A percentile compares a stretch with the other conserved stretches of the same genome.
phyloP scores from a whole-genome alignment of 2,888 invertebrate species.

The Lampropteryx suffumata region DNA sequence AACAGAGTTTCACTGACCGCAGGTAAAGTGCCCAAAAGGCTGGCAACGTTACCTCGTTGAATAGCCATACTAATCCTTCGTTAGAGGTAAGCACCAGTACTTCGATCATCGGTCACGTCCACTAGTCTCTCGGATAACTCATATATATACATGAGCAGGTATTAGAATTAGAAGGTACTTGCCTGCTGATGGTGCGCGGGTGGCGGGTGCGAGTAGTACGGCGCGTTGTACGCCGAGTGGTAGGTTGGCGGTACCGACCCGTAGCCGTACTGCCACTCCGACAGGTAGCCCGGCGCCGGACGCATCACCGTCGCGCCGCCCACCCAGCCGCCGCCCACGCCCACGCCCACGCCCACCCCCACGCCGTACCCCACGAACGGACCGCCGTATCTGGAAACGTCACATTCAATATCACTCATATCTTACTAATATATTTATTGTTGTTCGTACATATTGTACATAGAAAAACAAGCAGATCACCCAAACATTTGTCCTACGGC shows the following conservation, averaged over 20 bases:
- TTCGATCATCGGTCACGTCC: no score
- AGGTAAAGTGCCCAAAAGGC: no score
- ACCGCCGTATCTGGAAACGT: conserved; percentile 61
- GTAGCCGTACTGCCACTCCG: conserved; percentile 78
- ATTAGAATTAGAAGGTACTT: conserved; percentile 1
- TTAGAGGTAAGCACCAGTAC: no score
- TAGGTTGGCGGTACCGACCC: conserved; percentile 59
- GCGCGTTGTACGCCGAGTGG: conserved; percentile 43
- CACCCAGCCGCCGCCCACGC: conserved; percentile 58
- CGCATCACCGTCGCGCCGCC: conserved; percentile 72
- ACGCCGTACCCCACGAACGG: conserved; percentile 72
- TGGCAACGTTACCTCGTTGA: no score
- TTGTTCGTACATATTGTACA: no score
- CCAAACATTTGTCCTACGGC: no score
- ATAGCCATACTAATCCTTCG: no score
- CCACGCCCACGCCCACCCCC: conserved; percentile 32
- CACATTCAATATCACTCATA: no score
- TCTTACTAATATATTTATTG: no score
- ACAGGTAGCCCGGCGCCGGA: conserved; percentile 77
- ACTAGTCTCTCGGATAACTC: no score
- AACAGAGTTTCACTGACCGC: no score
- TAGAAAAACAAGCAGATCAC: no score
- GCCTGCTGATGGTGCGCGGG: conserved; percentile 77
- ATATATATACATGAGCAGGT: background rate
- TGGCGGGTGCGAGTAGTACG: conserved; percentile 74